These are phyloP conservation scores for Electrona antarctica DNA, from an alignment of 2,113 vertebrate genomes.

Conservation along the genomic window DNA sequence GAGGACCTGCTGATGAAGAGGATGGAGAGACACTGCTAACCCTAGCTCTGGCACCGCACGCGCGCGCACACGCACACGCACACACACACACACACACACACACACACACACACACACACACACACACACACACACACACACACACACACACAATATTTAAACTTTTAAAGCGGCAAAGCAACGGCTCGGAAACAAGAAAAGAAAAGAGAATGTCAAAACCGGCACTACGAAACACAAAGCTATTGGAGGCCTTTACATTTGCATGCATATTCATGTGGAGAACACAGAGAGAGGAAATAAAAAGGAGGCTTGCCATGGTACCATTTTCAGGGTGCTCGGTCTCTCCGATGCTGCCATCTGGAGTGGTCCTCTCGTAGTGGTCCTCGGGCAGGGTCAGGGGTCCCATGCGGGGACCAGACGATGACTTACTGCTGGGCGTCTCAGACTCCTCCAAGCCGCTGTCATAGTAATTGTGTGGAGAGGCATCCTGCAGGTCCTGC, in stretches of 20 bases:
- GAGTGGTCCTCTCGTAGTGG: conserved; percentile 97
- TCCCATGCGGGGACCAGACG: conserved; percentile 94
- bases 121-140: conserved; percentile 19
- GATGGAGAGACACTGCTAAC: conserved; percentile 60
- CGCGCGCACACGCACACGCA: conserved; percentile 15
- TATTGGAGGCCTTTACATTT: conserved; percentile 47
- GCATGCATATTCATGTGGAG: conserved; percentile 56
- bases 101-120: background rate
- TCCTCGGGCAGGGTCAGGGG: conserved; percentile 96
- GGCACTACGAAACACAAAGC: background rate
- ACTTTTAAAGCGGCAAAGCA: conserved; percentile 16
- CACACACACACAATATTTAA: conserved; percentile 41
- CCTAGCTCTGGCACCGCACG: conserved; percentile 34
- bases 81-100: conserved; percentile 10
- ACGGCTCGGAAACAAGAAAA: background rate
- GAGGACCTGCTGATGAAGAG: conserved; percentile 75
- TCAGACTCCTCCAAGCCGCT: conserved; percentile 98
- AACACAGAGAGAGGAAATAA: conserved; percentile 3
- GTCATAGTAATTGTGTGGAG: conserved; percentile 98
- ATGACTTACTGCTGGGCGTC: conserved; percentile 98
- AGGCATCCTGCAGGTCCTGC: conserved; percentile 96
- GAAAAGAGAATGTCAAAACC: background rate
- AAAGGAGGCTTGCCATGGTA: conserved; percentile 63
- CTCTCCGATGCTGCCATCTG: conserved; percentile 98
- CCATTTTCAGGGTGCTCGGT: conserved; percentile 98